Base-by-base conservation (phyloP, 2,797 vertebrate genomes). In the Uromys caudimaculatus region DNA sequence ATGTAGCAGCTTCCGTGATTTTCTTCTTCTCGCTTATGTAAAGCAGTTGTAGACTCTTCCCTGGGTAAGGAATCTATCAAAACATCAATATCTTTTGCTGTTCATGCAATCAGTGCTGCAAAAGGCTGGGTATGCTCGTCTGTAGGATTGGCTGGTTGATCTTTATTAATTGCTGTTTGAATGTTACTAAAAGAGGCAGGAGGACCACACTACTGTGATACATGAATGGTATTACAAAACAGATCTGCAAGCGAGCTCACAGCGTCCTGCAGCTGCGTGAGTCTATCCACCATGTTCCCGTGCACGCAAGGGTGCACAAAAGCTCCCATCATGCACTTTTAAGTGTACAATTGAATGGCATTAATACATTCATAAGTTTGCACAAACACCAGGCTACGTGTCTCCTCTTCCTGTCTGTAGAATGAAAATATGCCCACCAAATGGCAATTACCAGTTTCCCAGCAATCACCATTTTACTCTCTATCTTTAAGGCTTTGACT, bases 111-210 rank as follows among this genome's bases (percentile, higher is more conserved):
- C 82, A 99, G 97, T 5, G 99, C 99, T 2, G 99, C 99, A 94
- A 99, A 99, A n/a, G 99, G 99, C 97, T 99, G 99, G 24, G 99
- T 99, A 24, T 99, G 99, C 97, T 99, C 99, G 99, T 99, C 99
- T 0, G 99, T 99, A 11, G 99, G 99, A 96, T 99, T 99, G 9
- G 99, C 99, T 1, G 99, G 99, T 97, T 99, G 99, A 21, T 99
- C 99, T 97, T 99, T 99, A 98, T 99, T 99, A 84, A 99, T 99
- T 0, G 99, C 98, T 0, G 99, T 99, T 98, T 99, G 99, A 95
- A 99, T 99, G 98, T 99, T 99, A 97, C 97, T 99, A 97, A 99
- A 99, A 0, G 99, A 99, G 35, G 99, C 99, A 0, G 99, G 99
- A 0, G 99, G 99, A 0, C 99, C 99, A 62, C 99, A 99, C 88